Percentiles rank a stretch among this genome's conserved stretches.
phyloP scores from a whole-genome alignment of 2,113 vertebrate genomes.

The Canis aureus region DNA sequence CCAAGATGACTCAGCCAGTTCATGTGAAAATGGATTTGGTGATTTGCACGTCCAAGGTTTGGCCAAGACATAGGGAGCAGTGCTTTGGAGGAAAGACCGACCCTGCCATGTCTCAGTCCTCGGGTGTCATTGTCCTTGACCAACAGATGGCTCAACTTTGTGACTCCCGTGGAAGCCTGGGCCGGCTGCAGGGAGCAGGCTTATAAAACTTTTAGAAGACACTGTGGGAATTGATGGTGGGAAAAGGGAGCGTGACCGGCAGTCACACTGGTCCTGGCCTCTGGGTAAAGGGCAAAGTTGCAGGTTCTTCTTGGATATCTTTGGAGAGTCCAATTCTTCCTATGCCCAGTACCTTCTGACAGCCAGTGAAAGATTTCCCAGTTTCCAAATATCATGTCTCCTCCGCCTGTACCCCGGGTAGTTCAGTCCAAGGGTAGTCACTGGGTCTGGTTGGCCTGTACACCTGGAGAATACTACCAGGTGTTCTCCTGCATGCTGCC shows the following conservation, averaged over 20 bases:
- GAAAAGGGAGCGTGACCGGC: neutral
- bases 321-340: neutral
- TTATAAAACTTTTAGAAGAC: neutral
- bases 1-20: neutral
- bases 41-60: neutral
- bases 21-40: neutral
- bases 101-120: neutral
- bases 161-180: neutral
- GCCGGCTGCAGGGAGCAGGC: neutral
- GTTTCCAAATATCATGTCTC: neutral
- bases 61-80: neutral
- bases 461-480: neutral
- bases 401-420: neutral
- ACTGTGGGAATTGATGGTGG: neutral
- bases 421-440: neutral
- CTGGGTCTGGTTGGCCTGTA: neutral
- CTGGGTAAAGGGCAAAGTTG: neutral
- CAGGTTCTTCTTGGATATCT: neutral
- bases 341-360: neutral
- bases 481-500: neutral
- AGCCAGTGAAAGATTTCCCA: neutral
- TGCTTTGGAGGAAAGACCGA: slow-evolving; percentile 7
- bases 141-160: neutral
- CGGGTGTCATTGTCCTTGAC: neutral
- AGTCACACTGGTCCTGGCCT: neutral